These are phyloP conservation scores for Drosophila dives DNA, from an alignment of 2,888 invertebrate genomes.

Conservation along the genomic window DNA sequence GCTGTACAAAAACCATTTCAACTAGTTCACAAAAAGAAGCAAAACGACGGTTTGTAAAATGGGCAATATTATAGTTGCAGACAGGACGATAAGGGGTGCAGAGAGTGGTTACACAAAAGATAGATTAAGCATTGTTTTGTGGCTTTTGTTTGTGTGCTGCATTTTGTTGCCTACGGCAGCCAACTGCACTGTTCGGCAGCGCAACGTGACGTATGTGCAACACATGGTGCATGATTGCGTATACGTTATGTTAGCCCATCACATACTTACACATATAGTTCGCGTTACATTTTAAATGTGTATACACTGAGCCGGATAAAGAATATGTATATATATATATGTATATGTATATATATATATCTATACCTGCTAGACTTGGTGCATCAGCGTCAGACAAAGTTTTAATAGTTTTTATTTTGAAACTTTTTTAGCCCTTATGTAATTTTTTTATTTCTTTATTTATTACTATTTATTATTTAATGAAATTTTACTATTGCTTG, in stretches of 20 bases:
- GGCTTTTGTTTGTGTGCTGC: conserved; percentile 9
- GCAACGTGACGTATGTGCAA: conserved; percentile 65
- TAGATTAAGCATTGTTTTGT: conserved; percentile 65
- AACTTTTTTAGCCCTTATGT: too few species aligned
- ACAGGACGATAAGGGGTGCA: background rate
- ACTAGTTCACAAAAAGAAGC: conserved; percentile 12
- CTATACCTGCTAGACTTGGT: background rate
- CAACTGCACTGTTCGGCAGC: conserved; percentile 43
- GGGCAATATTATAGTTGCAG: conserved; percentile 5
- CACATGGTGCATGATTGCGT: conserved; percentile 44
- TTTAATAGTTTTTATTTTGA: too few species aligned
- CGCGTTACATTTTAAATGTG: conserved; percentile 34
- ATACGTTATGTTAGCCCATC: conserved; percentile 43
- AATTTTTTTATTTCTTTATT: too few species aligned
- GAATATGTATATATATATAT: background rate
- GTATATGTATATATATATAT: background rate
- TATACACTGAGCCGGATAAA: background rate
- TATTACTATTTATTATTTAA: too few species aligned
- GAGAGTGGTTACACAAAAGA: conserved; percentile 48
- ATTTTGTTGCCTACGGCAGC: conserved; percentile 42
- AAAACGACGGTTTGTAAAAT: conserved; percentile 7
- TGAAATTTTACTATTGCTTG: too few species aligned
- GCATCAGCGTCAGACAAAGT: background rate
- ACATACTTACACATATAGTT: conserved; percentile 15
- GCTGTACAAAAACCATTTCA: conserved; percentile 21